Conservation (phyloP, 2,888 invertebrate species). For the Drosophila subquinaria region DNA sequence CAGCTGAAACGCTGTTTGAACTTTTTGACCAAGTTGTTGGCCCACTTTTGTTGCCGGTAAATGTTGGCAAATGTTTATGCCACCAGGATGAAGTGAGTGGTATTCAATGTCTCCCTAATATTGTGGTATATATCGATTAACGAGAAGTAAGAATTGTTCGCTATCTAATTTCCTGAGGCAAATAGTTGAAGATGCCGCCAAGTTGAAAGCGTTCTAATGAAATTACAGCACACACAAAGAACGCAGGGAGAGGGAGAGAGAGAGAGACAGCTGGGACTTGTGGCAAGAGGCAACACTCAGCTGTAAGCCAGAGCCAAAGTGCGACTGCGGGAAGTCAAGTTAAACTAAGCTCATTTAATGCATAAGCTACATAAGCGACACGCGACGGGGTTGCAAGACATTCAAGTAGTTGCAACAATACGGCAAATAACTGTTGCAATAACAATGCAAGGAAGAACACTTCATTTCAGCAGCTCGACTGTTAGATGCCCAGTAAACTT, state of each 20-base stretch:
- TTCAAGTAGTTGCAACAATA: conserved; percentile 31
- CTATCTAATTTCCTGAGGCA: conserved; percentile 71
- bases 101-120: conserved; percentile 19
- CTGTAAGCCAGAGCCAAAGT: conserved; percentile 79
- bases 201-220: conserved; percentile 70
- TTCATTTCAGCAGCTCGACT: not conserved
- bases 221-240: conserved; percentile 61
- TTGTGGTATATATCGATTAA: conserved; percentile 57
- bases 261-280: not conserved
- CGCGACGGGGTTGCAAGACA: not conserved
- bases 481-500: not conserved
- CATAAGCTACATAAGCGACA: conserved; percentile 66
- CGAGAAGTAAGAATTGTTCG: conserved; percentile 3
- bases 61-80: conserved; percentile 26
- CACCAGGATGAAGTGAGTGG: conserved; percentile 23
- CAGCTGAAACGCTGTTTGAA: conserved; percentile 40
- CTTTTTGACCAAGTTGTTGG: conserved; percentile 14
- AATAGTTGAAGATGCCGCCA: conserved; percentile 59
- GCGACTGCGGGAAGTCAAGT: conserved; percentile 71
- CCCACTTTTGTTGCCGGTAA: conserved; percentile 9
- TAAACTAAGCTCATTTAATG: conserved; percentile 80
- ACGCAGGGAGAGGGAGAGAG: no score
- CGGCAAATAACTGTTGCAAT: conserved; percentile 44
- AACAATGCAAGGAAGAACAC: conserved; percentile 2
- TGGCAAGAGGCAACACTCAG: conserved; percentile 20